phyloP scores from a whole-genome alignment of 1,140 invertebrate species.

The Zaprionus lachaisei region DNA sequence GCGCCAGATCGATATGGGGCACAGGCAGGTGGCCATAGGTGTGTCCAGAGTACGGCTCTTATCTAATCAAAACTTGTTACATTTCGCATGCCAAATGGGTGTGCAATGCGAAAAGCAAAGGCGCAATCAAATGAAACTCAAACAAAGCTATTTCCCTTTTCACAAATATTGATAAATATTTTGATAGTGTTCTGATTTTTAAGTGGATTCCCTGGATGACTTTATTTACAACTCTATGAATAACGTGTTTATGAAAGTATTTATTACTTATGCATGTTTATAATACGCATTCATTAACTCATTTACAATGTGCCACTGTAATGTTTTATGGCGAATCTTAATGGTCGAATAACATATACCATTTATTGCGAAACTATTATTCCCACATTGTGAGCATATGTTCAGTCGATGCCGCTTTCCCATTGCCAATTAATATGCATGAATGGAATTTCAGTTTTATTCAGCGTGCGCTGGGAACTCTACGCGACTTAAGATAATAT shows the following conservation, averaged over 20 bases:
- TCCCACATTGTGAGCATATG: conserved; percentile 54
- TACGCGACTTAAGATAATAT: background rate
- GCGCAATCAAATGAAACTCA: background rate
- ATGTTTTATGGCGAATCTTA: background rate
- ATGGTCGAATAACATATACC: background rate
- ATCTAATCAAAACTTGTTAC: conserved; percentile 59
- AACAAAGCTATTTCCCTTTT: background rate
- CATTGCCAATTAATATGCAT: conserved; percentile 63
- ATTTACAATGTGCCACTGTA: background rate
- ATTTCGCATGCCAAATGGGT: conserved; percentile 51
- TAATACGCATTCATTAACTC: background rate
- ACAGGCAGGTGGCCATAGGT: conserved; percentile 40
- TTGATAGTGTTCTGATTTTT: background rate
- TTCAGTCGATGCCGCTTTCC: conserved; percentile 33
- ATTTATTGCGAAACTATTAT: conserved; percentile 9
- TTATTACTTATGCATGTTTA: background rate
- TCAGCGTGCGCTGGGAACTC: background rate
- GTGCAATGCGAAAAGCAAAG: conserved; percentile 27
- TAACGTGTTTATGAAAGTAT: background rate
- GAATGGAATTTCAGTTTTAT: conserved; percentile 37
- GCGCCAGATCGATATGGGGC: conserved; percentile 20
- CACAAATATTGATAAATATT: background rate
- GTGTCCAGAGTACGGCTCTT: conserved; percentile 22
- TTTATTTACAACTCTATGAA: background rate
- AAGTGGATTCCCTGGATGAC: background rate